Conservation (phyloP, 2,888 invertebrate species). For the Automeris io region DNA sequence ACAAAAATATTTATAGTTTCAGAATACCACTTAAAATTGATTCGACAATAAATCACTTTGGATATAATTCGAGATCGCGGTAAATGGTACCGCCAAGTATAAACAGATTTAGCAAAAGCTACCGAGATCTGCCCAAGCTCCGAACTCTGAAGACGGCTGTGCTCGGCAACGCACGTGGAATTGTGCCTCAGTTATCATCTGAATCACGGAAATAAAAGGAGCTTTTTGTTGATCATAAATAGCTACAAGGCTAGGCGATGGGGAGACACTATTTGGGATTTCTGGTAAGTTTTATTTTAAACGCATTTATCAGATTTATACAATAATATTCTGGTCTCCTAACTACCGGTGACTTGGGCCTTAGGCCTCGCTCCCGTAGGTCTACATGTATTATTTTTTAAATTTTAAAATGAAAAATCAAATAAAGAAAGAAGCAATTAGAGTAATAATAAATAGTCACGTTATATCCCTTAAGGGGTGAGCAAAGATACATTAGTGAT, state of each 20-base stretch:
- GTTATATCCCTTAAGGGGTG: no score
- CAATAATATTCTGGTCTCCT: neutral
- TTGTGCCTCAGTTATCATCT: constrained; percentile 7
- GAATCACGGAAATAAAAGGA: neutral
- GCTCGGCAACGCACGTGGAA: constrained; percentile 30
- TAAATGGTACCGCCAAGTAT: constrained; percentile 23
- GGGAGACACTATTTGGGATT: constrained; percentile 32
- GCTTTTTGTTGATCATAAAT: neutral
- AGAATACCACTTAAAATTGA: constrained; percentile 17
- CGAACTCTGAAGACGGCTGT: constrained; percentile 37
- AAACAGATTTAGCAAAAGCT: constrained; percentile 53
- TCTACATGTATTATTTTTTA: no score
- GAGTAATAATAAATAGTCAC: no score
- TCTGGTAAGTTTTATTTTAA: constrained; percentile 32
- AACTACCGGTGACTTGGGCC: no score
- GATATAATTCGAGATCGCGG: constrained; percentile 26
- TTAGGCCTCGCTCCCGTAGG: no score
- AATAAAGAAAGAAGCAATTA: no score
- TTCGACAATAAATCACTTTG: constrained; percentile 20
- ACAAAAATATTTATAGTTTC: no score
- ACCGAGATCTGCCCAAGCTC: constrained; percentile 28
- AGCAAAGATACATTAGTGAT: no score
- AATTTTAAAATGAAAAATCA: neutral
- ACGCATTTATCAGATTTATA: neutral
- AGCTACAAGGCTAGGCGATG: constrained; percentile 25